phyloP scores from a whole-genome alignment of 1,140 invertebrate species.

The Drosophila repleta region DNA sequence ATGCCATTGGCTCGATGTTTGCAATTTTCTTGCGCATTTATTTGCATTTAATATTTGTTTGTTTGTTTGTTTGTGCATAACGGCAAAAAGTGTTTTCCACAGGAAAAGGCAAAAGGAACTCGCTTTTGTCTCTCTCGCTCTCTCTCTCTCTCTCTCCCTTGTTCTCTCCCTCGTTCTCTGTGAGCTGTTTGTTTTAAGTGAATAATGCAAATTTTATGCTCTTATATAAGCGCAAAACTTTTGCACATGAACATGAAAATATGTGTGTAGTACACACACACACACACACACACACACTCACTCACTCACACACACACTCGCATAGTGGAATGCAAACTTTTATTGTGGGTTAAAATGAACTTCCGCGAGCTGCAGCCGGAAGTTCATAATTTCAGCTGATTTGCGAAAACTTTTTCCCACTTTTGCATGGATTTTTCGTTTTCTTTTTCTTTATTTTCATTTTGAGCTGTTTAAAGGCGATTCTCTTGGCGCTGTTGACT shows the following conservation, averaged over 20 bases:
- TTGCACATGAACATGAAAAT: conserved; percentile 75
- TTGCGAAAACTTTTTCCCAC: conserved; percentile 71
- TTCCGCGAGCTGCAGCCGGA: conserved; percentile 71
- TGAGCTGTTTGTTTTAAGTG: conserved; percentile 74
- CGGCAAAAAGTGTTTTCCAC: conserved; percentile 52
- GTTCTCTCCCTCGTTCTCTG: neutral
- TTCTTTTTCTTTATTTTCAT: conserved; percentile 2
- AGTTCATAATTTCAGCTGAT: conserved; percentile 83
- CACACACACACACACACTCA: conserved; percentile 12
- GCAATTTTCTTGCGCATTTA: conserved; percentile 66
- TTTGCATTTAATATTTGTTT: conserved; percentile 82
- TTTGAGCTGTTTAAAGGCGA: conserved; percentile 55
- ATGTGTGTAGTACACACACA: conserved; percentile 34
- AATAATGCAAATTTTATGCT: conserved; percentile 82
- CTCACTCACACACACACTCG: neutral
- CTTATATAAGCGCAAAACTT: conserved; percentile 77
- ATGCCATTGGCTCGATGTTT: conserved; percentile 47
- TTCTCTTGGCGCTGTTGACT: conserved; percentile 66
- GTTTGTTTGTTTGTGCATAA: conserved; percentile 69
- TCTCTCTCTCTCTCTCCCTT: neutral
- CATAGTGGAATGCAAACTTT: conserved; percentile 71
- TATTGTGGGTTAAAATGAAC: conserved; percentile 82
- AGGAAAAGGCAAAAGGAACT: conserved; percentile 54
- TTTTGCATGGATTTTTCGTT: conserved; percentile 20
- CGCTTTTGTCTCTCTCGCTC: conserved; percentile 11